Conservation (phyloP, 2,888 invertebrate species). For the Bombylius major region DNA sequence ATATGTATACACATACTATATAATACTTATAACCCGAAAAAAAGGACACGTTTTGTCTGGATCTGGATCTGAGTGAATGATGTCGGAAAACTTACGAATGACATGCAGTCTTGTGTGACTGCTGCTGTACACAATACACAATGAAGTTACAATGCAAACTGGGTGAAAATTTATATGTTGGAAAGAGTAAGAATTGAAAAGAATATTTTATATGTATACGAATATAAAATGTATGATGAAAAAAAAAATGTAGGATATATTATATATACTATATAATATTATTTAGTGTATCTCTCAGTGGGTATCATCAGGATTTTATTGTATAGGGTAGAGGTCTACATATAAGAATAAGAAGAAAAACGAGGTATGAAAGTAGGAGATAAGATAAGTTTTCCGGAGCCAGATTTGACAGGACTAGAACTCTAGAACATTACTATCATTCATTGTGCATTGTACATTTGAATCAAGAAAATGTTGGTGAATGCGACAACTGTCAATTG, state of each 20-base stretch:
- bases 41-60: not conserved
- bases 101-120: constrained; percentile 4
- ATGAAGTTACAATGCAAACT: too few relatives aligned
- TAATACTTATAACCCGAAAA: not conserved
- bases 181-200: too few relatives aligned
- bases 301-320: too few relatives aligned
- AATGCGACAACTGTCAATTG: constrained; percentile 9
- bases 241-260: too few relatives aligned
- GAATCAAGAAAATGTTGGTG: not conserved
- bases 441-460: not conserved
- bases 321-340: too few relatives aligned
- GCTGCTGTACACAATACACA: constrained; percentile 3
- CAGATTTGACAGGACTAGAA: not conserved
- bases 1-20: not conserved
- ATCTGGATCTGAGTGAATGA: constrained; percentile 1
- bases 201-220: too few relatives aligned
- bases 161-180: too few relatives aligned
- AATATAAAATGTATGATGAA: too few relatives aligned
- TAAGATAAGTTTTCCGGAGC: not conserved
- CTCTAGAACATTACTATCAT: not conserved
- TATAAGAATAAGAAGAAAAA: too few relatives aligned
- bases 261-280: too few relatives aligned
- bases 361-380: not conserved
- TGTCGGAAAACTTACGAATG: constrained; percentile 7
- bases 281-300: too few relatives aligned